Conservation (phyloP, 1,140 invertebrate species). For the Nixonia krombeini region DNA sequence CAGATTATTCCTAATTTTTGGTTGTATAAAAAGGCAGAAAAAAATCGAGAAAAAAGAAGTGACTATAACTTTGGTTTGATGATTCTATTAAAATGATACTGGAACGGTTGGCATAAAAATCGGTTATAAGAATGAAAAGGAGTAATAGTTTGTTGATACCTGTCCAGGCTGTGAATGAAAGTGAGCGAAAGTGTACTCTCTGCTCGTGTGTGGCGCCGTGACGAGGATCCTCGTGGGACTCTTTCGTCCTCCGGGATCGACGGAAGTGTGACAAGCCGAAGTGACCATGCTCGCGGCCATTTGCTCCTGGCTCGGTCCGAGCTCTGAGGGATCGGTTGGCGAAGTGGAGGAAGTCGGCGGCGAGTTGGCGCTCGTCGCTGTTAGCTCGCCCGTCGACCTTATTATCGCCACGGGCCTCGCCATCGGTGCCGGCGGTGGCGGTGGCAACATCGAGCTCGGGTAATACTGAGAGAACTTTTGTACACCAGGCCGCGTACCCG, state of each 20-base stretch:
- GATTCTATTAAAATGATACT: no score
- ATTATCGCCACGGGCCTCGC: slow-evolving; percentile 96
- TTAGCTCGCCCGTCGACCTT: slow-evolving; percentile 82
- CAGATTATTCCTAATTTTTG: no score
- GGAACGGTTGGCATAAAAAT: no score
- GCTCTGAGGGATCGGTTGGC: slow-evolving; percentile 66
- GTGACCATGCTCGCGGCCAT: slow-evolving; percentile 69
- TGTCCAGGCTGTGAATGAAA: slow-evolving; percentile 92
- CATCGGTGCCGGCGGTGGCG: slow-evolving; percentile 96
- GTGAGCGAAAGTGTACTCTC: slow-evolving; percentile 89
- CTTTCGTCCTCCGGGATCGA: slow-evolving; percentile 68
- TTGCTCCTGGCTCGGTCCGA: slow-evolving; percentile 64
- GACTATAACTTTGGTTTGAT: no score
- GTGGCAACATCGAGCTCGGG: slow-evolving; percentile 90
- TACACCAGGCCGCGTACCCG: slow-evolving; percentile 75
- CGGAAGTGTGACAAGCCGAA: slow-evolving; percentile 68
- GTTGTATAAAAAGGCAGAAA: no score
- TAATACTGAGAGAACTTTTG: slow-evolving; percentile 88
- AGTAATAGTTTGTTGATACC: no score
- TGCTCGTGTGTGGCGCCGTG: slow-evolving; percentile 72
- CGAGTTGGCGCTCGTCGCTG: slow-evolving; percentile 68
- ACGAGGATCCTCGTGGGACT: slow-evolving; percentile 68
- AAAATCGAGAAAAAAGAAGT: no score
- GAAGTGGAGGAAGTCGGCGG: slow-evolving; percentile 75
- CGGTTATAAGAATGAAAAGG: no score